These are phyloP conservation scores for Beris morrisii DNA, from an alignment of 2,888 invertebrate species.

Conservation along the genomic window DNA sequence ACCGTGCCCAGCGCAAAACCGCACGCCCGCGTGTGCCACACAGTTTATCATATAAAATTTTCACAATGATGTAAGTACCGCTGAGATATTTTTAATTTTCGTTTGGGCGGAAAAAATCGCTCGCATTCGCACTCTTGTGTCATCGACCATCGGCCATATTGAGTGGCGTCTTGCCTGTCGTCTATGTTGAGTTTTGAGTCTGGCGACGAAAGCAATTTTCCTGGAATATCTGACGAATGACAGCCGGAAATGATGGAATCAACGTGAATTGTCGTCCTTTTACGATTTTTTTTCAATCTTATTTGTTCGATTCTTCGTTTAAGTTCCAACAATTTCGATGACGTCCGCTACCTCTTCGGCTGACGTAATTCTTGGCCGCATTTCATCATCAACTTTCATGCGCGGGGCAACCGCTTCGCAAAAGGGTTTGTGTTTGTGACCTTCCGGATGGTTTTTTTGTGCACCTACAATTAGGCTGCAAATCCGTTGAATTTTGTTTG, in stretches of 20 bases:
- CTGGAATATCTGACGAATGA: neutral
- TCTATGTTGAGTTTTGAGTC: no score
- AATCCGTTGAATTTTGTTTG: neutral
- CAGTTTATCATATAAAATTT: conserved; percentile 11
- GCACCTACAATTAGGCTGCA: neutral
- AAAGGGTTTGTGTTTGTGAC: neutral
- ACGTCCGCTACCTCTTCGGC: neutral
- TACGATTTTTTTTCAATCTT: conserved; percentile 12
- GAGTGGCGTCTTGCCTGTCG: neutral
- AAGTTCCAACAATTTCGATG: no score
- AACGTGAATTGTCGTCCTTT: neutral
- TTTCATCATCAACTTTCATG: conserved; percentile 3
- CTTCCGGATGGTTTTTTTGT: neutral
- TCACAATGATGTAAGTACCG: conserved; percentile 26
- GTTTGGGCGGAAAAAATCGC: no score
- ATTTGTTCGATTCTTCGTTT: neutral
- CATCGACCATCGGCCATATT: neutral
- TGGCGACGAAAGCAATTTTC: neutral
- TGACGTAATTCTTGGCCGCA: conserved; percentile 9
- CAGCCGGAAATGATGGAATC: neutral
- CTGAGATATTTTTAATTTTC: neutral
- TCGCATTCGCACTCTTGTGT: neutral
- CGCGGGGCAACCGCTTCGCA: neutral
- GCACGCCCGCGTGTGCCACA: conserved; percentile 12
- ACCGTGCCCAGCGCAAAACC: conserved; percentile 48